Evolutionary conservation across 2,797 vertebrate genomes (phyloP).

Genomic region (Amblyopsis hoosieri): DNA sequence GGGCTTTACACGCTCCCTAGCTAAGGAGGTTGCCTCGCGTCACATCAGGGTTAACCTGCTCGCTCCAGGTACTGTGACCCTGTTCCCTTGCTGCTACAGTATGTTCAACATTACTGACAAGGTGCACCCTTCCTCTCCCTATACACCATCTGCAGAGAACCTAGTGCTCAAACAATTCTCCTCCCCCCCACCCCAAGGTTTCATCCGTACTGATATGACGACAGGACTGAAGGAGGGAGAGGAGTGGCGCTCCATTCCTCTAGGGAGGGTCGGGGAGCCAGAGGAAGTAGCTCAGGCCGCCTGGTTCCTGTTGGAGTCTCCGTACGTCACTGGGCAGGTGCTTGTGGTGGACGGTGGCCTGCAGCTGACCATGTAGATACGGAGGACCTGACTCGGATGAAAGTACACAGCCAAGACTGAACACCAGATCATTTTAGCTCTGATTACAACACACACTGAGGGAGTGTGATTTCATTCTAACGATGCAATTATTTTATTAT

Average conservation of each 20-base stretch:
- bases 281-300: slow-evolving; percentile 85
- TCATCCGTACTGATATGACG: slow-evolving; percentile 92
- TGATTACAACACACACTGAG: too few relatives aligned
- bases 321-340: slow-evolving; percentile 90
- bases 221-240: slow-evolving; percentile 80
- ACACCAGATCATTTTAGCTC: too few relatives aligned
- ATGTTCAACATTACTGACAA: neutral
- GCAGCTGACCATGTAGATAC: slow-evolving; percentile 79
- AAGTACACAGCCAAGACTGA: neutral
- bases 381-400: neutral
- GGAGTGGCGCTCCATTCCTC: slow-evolving; percentile 73
- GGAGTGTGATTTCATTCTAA: too few relatives aligned
- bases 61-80: slow-evolving; percentile 83
- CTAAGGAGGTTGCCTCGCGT: slow-evolving; percentile 91
- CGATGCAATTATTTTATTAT: too few relatives aligned
- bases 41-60: slow-evolving; percentile 90
- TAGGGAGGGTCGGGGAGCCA: slow-evolving; percentile 88
- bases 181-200: slow-evolving; percentile 72
- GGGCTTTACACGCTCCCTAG: slow-evolving; percentile 91
- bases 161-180: too few relatives aligned
- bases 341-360: slow-evolving; percentile 91
- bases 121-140: neutral
- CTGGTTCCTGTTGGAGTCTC: slow-evolving; percentile 87
- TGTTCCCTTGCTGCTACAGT: neutral
- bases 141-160: neutral